Conservation (phyloP, 2,888 invertebrate species). For the Leistus spinibarbis region DNA sequence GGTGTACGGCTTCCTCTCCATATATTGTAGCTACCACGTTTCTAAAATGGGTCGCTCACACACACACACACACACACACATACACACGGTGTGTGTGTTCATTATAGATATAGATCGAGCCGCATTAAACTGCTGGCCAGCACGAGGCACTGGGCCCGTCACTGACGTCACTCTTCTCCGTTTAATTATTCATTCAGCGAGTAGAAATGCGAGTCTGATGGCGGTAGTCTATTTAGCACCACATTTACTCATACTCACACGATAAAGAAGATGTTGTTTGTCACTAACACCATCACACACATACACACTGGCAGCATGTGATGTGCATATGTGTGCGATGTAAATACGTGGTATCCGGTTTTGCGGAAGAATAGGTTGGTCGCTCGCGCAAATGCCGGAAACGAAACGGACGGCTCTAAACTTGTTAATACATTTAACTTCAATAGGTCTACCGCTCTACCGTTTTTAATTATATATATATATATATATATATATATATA, state of each 20-base stretch:
- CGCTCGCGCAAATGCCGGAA: background rate
- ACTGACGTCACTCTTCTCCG: background rate
- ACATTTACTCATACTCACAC: background rate
- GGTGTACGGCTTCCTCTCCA: background rate
- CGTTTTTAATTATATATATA: background rate
- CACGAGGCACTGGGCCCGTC: background rate
- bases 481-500: too few species aligned
- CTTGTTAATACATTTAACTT: background rate
- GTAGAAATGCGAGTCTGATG: background rate
- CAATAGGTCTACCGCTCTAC: background rate
- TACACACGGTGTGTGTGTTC: too few species aligned
- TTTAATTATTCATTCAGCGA: background rate
- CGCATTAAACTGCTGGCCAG: slow-evolving; percentile 31
- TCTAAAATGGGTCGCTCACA: background rate
- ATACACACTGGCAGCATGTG: background rate
- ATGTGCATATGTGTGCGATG: background rate
- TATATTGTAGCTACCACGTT: background rate
- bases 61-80: too few species aligned
- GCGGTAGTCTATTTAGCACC: background rate
- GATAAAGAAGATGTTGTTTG: background rate
- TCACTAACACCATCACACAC: background rate
- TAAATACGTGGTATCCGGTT: background rate
- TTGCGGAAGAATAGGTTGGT: background rate
- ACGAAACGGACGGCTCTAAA: background rate
- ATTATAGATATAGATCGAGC: slow-evolving; percentile 35